Base-by-base conservation (phyloP, 2,888 invertebrate species). In the Endomychus coccineus region DNA sequence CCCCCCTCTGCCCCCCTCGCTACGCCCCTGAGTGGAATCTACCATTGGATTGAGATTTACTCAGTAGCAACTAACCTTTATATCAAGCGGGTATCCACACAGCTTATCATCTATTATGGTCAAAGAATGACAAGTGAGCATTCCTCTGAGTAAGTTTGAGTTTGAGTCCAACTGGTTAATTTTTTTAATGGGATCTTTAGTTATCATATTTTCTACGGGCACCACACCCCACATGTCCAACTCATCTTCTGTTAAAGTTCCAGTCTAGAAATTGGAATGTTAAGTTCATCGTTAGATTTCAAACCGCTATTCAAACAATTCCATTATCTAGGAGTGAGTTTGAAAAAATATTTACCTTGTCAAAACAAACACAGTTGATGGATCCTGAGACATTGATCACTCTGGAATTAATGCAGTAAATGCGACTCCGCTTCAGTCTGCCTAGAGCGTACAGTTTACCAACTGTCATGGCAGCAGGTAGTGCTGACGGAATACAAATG, bases 401-500 rank as follows among this genome's bases (percentile, higher is more conserved):
- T 6, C 92, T 71, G 0, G 95, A 94, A 54, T 90, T 90, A 46
- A 95, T 91, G 59, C 95, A 96, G 58, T 84, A 87, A 36, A 96
- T 84, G 29, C 80, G 69, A 27, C 81, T 80, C 22, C 75, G 74
- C 61, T 84, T 77, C 28, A 96, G 71, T 5, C 95, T 73, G 34
- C 76, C 74, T 58, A 94, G 92, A 0, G 95, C 95, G 63, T 92
- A 90, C 52, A 90, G 74, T 2, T 87, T 78, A 0, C 95, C 95
- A 2, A 94, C 90, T 0, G 94, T 92, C 94, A 95, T 94, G 40
- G 95, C 96, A 23, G 94, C 94, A 1, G 94, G 96, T 27, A 96
- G 67, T 0, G 95, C 94, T 0, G 96, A 95, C 0, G 95, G 95
- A 1, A 96, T 89, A 25, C 91, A 92, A 39, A 96, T 91, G 0